phyloP scores from a whole-genome alignment of 2,113 vertebrate species.

The Stegastes partitus region DNA sequence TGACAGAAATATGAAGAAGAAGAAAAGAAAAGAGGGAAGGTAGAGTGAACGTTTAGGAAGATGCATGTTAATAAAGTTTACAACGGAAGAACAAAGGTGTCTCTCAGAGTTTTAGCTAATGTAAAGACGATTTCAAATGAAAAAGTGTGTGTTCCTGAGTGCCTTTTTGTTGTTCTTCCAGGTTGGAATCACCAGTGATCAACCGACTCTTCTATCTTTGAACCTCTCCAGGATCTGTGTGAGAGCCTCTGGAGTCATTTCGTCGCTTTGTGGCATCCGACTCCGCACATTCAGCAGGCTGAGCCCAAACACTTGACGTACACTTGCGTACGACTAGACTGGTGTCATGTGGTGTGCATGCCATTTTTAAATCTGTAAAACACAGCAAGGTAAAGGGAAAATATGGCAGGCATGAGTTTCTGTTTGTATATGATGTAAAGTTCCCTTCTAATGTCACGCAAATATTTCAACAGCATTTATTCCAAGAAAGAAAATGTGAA shows the following conservation, averaged over 20 bases:
- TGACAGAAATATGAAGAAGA: background rate
- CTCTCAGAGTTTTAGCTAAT: background rate
- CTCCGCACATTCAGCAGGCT: slow-evolving; percentile 5
- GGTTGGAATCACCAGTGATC: slow-evolving; percentile 41
- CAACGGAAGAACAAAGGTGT: background rate
- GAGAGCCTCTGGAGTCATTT: slow-evolving; percentile 26
- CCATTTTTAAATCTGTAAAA: slow-evolving; percentile 37
- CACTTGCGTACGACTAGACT: slow-evolving; percentile 36
- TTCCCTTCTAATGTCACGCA: slow-evolving; percentile 33
- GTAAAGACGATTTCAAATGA: too few relatives aligned
- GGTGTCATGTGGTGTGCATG: slow-evolving; percentile 29
- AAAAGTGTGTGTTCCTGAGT: background rate
- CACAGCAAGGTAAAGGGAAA: slow-evolving; percentile 36
- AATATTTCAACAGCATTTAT: slow-evolving; percentile 26
- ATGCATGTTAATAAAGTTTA: background rate
- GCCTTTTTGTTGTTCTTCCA: slow-evolving; percentile 40
- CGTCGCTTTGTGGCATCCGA: background rate
- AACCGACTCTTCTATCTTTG: slow-evolving; percentile 3
- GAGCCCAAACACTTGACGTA: slow-evolving; percentile 24
- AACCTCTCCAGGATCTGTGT: slow-evolving; percentile 22
- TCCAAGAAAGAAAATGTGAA: slow-evolving; percentile 27
- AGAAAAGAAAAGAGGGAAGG: background rate
- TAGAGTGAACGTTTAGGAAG: background rate
- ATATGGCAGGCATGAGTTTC: slow-evolving; percentile 52
- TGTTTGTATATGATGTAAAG: slow-evolving; percentile 72